A percentile compares a stretch with the other conserved stretches of the same genome.
Conservation (phyloP, 2,888 invertebrate species). For the Boloria selene region DNA sequence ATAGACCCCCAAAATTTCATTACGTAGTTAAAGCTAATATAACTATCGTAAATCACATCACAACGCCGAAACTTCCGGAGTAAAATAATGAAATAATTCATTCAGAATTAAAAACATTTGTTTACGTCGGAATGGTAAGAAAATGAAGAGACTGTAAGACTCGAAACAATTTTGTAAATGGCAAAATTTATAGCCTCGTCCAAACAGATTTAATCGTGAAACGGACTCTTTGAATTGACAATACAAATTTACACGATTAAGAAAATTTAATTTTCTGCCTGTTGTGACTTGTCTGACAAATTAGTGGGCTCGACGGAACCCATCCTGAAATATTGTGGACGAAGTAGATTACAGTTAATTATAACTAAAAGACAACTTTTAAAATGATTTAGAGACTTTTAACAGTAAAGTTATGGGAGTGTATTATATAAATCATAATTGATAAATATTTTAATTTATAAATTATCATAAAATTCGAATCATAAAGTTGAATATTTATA, state of each 20-base stretch:
- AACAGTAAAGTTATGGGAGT: not conserved
- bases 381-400: conserved; percentile 7
- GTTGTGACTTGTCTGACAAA: conserved; percentile 52
- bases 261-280: conserved; percentile 61
- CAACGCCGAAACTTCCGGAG: too few relatives aligned
- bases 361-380: conserved; percentile 8
- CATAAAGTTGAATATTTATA: too few relatives aligned
- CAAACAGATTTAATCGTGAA: conserved; percentile 54
- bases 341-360: conserved; percentile 27
- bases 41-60: too few relatives aligned
- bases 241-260: conserved; percentile 61
- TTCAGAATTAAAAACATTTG: not conserved
- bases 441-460: too few relatives aligned
- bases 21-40: too few relatives aligned
- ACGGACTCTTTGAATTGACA: conserved; percentile 49
- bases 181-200: conserved; percentile 58
- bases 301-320: conserved; percentile 44
- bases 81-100: too few relatives aligned
- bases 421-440: not conserved
- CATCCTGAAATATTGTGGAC: conserved; percentile 24
- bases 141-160: not conserved
- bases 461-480: too few relatives aligned
- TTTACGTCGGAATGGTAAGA: not conserved
- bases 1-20: too few relatives aligned
- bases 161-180: conserved; percentile 48